A percentile compares a stretch with the other conserved stretches of the same genome.
These are phyloP conservation scores for Prunella fulvescens DNA, from an alignment of 2,113 vertebrate genomes.

Conservation along the genomic window DNA sequence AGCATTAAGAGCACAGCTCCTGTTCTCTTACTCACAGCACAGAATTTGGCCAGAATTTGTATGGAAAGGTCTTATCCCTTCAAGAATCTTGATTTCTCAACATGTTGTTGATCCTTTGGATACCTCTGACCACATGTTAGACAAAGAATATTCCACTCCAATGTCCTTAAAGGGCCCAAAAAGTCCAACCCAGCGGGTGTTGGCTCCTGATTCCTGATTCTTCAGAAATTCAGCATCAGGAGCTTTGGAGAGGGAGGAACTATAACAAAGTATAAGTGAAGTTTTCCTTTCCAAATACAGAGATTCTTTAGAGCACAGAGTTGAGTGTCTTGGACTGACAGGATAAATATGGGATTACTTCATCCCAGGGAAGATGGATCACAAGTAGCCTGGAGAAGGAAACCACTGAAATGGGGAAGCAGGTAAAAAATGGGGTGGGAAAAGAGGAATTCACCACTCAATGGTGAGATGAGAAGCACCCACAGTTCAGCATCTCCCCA, in stretches of 20 bases:
- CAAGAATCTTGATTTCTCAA: conserved; percentile 32
- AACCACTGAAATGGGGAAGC: background rate
- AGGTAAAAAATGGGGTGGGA: background rate
- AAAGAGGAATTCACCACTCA: background rate
- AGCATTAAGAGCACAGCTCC: conserved; percentile 22
- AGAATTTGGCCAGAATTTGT: background rate
- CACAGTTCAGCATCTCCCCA: background rate
- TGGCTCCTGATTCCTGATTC: background rate
- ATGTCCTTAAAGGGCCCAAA: background rate
- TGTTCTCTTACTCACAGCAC: background rate
- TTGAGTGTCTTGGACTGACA: background rate
- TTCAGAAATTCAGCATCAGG: background rate
- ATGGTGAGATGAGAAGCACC: background rate
- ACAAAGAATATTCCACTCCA: background rate
- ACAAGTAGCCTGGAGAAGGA: background rate
- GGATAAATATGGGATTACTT: background rate
- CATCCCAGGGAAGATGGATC: background rate
- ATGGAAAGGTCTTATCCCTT: background rate
- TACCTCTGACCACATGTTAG: background rate
- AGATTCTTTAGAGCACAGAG: background rate
- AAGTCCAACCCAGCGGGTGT: background rate
- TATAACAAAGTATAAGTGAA: background rate
- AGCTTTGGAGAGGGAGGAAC: background rate
- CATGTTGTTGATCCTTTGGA: background rate
- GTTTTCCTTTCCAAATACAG: background rate